Conservation (phyloP, 1,140 invertebrate genomes). For the Drosophila hydei region DNA sequence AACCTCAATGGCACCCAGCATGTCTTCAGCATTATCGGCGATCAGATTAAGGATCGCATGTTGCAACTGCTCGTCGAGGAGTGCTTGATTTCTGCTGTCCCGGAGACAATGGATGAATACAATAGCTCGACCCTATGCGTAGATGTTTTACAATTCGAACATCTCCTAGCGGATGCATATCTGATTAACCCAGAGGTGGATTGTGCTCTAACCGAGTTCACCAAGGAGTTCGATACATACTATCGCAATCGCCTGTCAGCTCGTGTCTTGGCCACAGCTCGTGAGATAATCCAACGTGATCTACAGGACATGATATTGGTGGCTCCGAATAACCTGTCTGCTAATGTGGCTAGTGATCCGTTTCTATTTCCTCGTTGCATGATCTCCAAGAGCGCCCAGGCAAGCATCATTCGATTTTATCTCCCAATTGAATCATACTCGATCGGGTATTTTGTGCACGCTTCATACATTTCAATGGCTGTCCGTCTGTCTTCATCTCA, state of each 20-base stretch:
- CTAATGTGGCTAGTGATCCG: conserved; percentile 61
- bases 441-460: too few relatives aligned
- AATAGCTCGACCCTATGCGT: conserved; percentile 87
- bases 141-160: conserved; percentile 88
- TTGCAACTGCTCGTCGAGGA: conserved; percentile 88
- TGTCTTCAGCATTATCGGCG: conserved; percentile 87
- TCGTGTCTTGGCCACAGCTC: conserved; percentile 88
- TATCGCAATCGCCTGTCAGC: conserved; percentile 92
- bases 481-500: too few relatives aligned
- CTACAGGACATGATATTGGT: conserved; percentile 90
- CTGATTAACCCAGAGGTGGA: conserved; percentile 82
- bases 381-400: conserved; percentile 85
- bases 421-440: too few relatives aligned
- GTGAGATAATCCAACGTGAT: conserved; percentile 91
- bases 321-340: conserved; percentile 84
- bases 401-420: conserved; percentile 1
- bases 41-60: conserved; percentile 87
- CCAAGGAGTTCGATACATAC: conserved; percentile 90
- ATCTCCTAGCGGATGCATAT: conserved; percentile 85
- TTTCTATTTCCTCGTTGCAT: conserved; percentile 86
- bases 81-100: conserved; percentile 90
- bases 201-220: conserved; percentile 87
- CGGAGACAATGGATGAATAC: conserved; percentile 89
- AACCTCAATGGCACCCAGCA: conserved; percentile 84
- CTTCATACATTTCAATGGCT: too few relatives aligned